Evolutionary conservation across 1,140 invertebrate genomes (phyloP), one percentile per base, ranked within the genome.

Genomic region (Bombus picipes): DNA sequence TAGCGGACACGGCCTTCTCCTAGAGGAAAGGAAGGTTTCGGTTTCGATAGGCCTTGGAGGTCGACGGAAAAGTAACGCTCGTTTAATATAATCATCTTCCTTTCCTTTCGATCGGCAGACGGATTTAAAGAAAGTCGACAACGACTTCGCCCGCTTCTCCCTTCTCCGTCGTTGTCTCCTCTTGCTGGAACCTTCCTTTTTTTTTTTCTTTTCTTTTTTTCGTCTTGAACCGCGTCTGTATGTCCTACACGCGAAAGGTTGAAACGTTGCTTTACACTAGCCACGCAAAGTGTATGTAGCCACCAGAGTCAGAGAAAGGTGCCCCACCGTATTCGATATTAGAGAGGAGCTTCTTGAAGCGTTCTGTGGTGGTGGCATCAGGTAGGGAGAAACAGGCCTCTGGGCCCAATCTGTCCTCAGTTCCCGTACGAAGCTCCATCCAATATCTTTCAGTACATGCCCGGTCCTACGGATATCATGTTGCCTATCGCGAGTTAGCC

Each of bases 301-400:
- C 72, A 83, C 22, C 47, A 9, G 59, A 66, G 86, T 66, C 80
- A 94, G 94, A 94, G 94, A 94, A 94, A 95, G 94, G 94, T 94
- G 93, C 92, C 91, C 92, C 91, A 92, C 91, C 93, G 91, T 91
- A 79, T 92, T 77, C 90, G 85, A 94, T 93, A 94, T 94, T 94
- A 94, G 94, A 95, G 94, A 94, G 94, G 94, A 94, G 92, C 93
- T 93, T 94, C 92, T 90, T 84, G 83, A 85, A 82, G 75, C 86
- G 74, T 66, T 12, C 70, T n/a, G 89, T 91, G 88, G 92, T 93
- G 92, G 93, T 92, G 91, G 93, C 88, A 91, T 74, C 88, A 75
- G 82, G 87, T 88, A 89, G 92, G 92, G 93, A 93, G 93, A 94
- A 92, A 92, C 91, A 88, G 90, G 92, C 92, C 91, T 92, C 90